Percentiles rank a stretch among this genome's conserved stretches.
Conservation (phyloP, 2,888 invertebrate genomes). For the Corythucha ciliata region DNA sequence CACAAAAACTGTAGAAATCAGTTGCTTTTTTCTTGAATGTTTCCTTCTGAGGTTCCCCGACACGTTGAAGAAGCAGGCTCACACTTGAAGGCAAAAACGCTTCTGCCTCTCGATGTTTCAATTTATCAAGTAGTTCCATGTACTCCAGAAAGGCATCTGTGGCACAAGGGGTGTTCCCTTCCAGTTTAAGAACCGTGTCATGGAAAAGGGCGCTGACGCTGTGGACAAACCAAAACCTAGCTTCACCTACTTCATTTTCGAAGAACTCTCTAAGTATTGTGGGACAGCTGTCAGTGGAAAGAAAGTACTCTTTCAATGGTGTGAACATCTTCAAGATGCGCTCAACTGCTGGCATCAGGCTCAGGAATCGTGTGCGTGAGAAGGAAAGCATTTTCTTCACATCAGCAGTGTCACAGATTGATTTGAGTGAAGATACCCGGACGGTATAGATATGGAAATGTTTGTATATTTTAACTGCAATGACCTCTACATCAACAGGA, state of each 20-base stretch:
- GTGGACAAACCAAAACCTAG: conserved; percentile 34
- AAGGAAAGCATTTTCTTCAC: conserved; percentile 34
- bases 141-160: background rate
- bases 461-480: conserved; percentile 38
- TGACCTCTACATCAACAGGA: conserved; percentile 38
- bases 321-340: conserved; percentile 36
- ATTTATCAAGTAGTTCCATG: background rate
- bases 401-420: conserved; percentile 38
- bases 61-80: background rate
- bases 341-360: conserved; percentile 37
- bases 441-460: conserved; percentile 40
- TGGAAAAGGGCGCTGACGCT: no score
- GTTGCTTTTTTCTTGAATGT: background rate
- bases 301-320: conserved; percentile 35
- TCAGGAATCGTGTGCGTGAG: conserved; percentile 36
- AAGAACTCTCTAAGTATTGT: conserved; percentile 36
- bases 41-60: background rate
- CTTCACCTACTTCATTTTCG: conserved; percentile 33
- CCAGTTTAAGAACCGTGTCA: background rate
- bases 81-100: background rate
- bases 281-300: conserved; percentile 35
- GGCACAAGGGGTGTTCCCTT: background rate
- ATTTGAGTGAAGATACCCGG: conserved; percentile 37
- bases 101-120: background rate
- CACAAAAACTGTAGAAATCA: conserved; percentile 5